Percentiles rank a stretch among this genome's conserved stretches.
Conservation (phyloP, 53 echinoderm and acorn worm genomes). For the Apostichopus leukothele region DNA sequence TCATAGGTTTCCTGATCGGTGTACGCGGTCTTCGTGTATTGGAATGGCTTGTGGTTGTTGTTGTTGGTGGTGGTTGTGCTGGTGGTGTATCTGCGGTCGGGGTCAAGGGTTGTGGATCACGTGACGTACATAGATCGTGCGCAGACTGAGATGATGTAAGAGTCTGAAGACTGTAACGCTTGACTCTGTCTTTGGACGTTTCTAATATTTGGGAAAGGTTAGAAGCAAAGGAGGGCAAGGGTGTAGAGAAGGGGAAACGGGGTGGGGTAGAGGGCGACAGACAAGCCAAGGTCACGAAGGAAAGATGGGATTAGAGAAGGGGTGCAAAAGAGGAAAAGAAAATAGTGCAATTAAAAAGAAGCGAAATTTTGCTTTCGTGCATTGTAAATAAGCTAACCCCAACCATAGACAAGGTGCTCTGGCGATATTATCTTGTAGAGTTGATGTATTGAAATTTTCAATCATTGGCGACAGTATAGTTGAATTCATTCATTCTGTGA, state of each 20-base stretch:
- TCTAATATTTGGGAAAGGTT: background rate
- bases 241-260: background rate
- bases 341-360: constrained; percentile 33
- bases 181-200: constrained; percentile 36
- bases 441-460: background rate
- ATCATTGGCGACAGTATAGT: too few species aligned
- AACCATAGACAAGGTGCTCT: background rate
- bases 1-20: constrained; percentile 38
- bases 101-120: constrained; percentile 38
- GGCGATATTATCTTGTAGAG: background rate
- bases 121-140: constrained; percentile 41
- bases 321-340: constrained; percentile 49
- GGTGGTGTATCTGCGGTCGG: background rate
- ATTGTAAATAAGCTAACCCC: constrained; percentile 9
- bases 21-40: constrained; percentile 23
- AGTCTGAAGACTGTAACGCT: constrained; percentile 45
- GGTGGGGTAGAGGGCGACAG: background rate
- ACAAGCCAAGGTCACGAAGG: background rate
- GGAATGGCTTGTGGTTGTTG: background rate
- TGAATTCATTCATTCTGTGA: too few species aligned
- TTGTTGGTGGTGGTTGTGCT: too few species aligned
- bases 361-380: constrained; percentile 25
- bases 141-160: constrained; percentile 43
- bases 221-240: background rate
- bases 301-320: constrained; percentile 12